Evolutionary conservation across 2,797 vertebrate species (phyloP).

Genomic region (Tenualosa thibaudeaui): DNA sequence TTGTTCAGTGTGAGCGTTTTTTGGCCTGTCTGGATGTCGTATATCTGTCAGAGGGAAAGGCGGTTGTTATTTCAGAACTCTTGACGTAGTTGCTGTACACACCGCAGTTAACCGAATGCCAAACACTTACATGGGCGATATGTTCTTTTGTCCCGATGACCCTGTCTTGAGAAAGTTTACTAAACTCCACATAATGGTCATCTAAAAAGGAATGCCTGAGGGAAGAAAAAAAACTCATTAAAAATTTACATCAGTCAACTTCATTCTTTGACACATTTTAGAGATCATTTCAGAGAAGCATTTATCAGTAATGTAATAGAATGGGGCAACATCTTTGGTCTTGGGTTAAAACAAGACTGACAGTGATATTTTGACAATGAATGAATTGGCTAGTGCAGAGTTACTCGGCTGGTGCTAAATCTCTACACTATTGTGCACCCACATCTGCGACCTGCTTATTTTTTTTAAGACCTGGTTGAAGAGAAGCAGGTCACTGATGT

Average conservation of each 20-base stretch:
- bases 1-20: constrained; percentile 97
- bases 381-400: background rate
- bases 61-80: background rate
- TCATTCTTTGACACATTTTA: background rate
- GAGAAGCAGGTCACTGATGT: background rate
- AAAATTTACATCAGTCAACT: background rate
- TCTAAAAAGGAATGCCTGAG: constrained; percentile 94
- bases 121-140: constrained; percentile 85
- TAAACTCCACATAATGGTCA: constrained; percentile 99
- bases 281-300: background rate
- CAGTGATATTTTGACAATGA: background rate
- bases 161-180: constrained; percentile 96
- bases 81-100: background rate
- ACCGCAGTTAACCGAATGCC: background rate
- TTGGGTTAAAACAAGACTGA: background rate
- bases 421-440: background rate
- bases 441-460: background rate
- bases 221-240: background rate
- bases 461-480: background rate
- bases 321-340: background rate
- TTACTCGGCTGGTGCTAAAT: background rate
- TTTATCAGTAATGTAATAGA: background rate
- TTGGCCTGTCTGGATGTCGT: constrained; percentile 98
- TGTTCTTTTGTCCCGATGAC: constrained; percentile 98
- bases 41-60: constrained; percentile 81